Percentiles rank a stretch among this genome's conserved stretches.
Conservation (phyloP, 2,113 vertebrate species). For the Tautogolabrus adspersus region DNA sequence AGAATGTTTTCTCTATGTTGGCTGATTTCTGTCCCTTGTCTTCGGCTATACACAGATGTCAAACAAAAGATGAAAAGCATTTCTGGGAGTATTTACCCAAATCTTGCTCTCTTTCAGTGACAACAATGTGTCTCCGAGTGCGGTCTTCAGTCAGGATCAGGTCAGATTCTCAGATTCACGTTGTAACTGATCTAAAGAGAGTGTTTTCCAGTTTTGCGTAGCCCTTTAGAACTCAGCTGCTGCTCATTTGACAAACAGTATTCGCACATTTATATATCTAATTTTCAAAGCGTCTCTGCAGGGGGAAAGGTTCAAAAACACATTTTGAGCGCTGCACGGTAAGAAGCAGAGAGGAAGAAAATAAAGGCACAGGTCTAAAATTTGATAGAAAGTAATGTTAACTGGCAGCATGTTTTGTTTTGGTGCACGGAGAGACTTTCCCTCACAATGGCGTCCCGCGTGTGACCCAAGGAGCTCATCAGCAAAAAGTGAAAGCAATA, state of each 20-base stretch:
- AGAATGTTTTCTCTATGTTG: no score
- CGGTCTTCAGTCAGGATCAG: background rate
- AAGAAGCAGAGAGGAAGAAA: constrained; percentile 22
- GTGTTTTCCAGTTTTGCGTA: constrained; percentile 6
- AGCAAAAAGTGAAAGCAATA: constrained; percentile 63
- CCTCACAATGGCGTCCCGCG: constrained; percentile 48
- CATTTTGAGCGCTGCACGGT: constrained; percentile 4
- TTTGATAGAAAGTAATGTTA: constrained; percentile 41
- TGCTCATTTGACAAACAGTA: constrained; percentile 36
- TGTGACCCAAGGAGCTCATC: constrained; percentile 55
- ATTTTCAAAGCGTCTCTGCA: constrained; percentile 2
- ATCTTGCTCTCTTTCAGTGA: background rate
- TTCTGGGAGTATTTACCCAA: constrained; percentile 1
- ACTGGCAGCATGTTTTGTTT: constrained; percentile 54
- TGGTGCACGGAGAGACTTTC: constrained; percentile 19
- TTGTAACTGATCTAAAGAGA: constrained; percentile 9
- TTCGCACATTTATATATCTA: constrained; percentile 13
- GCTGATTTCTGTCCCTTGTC: no score
- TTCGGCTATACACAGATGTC: no score
- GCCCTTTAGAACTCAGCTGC: constrained; percentile 22
- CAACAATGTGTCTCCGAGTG: background rate
- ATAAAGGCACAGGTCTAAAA: constrained; percentile 25
- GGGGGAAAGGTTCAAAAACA: constrained; percentile 31
- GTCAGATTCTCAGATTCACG: background rate
- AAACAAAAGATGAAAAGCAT: background rate